Evolutionary conservation across 1,140 invertebrate species (phyloP).

Genomic region (Dryas iulia): DNA sequence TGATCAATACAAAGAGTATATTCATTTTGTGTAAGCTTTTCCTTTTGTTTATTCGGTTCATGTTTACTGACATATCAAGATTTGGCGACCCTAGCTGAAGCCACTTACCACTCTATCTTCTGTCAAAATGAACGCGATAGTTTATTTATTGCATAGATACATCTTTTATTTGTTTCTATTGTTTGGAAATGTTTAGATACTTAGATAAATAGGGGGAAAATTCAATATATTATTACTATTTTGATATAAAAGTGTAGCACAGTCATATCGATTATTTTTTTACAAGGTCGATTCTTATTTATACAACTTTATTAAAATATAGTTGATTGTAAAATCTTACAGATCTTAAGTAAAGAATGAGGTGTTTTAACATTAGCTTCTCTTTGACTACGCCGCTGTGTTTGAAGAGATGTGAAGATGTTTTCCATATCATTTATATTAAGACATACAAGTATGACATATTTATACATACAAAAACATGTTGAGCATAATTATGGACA

Average conservation of each 20-base stretch:
- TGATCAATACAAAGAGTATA: neutral
- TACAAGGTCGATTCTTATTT: neutral
- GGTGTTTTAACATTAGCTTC: too few relatives aligned
- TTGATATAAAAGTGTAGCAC: too few relatives aligned
- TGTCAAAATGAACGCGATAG: conserved; percentile 16
- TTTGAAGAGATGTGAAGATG: too few relatives aligned
- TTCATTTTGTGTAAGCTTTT: conserved; percentile 13
- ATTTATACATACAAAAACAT: too few relatives aligned
- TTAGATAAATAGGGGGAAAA: neutral
- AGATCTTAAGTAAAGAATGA: too few relatives aligned
- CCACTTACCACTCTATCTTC: conserved; percentile 21
- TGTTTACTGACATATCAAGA: conserved; percentile 22
- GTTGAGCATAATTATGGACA: too few relatives aligned
- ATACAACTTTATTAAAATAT: neutral
- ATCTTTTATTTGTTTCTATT: conserved; percentile 16
- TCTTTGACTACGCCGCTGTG: too few relatives aligned
- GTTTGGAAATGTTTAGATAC: neutral
- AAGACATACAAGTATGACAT: too few relatives aligned
- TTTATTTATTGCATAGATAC: conserved; percentile 23
- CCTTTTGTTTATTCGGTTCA: conserved; percentile 8
- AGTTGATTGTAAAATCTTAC: too few relatives aligned
- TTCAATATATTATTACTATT: neutral
- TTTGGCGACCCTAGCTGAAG: conserved; percentile 15
- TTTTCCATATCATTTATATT: too few relatives aligned
- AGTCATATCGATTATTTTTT: too few relatives aligned